Base-by-base conservation (phyloP, 2,797 vertebrate genomes). In the Onychomys arenicola region DNA sequence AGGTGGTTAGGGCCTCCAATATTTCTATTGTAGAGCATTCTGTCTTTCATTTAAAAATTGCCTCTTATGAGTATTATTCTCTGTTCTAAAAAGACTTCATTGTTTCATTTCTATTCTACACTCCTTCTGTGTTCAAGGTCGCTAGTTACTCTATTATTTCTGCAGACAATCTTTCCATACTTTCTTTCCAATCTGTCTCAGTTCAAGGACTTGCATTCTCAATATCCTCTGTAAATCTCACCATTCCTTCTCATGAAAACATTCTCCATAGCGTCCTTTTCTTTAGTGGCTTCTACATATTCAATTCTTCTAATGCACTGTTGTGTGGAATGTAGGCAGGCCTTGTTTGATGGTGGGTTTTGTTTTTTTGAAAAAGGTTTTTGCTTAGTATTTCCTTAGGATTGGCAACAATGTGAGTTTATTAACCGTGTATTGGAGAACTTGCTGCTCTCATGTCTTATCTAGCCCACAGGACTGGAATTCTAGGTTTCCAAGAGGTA, bases 181-280 rank as follows among this genome's bases (percentile, higher is more conserved):
- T 97, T 96, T 97, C 95, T 94, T 97, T 94, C 97, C 96, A 43
- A 96, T 98, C 97, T 98, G 96, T 93, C 97, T 98, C 19, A 0
- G 98, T 99, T 99, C 98, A 99, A 99, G 98, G 98, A 98, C 98
- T 98, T 71, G 0, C 97, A 98, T 98, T 98, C 98, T 99, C 97
- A 0, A 84, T 96, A 97, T 75, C 91, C 91, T 97, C 93, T 93
- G 78, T 76, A 98, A 98, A 93, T 98, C 98, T 98, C 98, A 97
- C 98, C 98, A 98, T 98, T 98, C 98, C 98, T 98, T 98, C 98
- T 98, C 98, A 96, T 98, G 94, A 98, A 98, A 98, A 98, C 96
- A 98, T 98, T 98, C 98, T 97, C 88, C 67, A 49, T 97, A 96
- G 97, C 95, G 87, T 97, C 95, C 63, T 94, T 98, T 97, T 98